Evolutionary conservation across 1,140 invertebrate species (phyloP), one percentile per base, ranked within the genome.

Genomic region (Euura lappo): DNA sequence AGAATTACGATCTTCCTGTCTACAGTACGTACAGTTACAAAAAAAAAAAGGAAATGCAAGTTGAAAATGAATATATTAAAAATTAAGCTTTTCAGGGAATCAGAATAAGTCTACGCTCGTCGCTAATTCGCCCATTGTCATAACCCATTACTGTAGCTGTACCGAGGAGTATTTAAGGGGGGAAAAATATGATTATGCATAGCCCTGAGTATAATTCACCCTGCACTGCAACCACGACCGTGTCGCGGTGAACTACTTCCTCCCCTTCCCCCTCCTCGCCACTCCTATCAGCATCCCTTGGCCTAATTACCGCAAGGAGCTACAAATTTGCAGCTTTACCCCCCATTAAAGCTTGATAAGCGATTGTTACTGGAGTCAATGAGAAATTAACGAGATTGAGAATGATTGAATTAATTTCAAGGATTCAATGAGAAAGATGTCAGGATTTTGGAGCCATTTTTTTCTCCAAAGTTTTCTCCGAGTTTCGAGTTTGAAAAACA

Each of bases 331-430:
- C 51, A 60, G 51, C 51, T 60, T 60, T 60, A 60, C 8, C 51
- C 51, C 51, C 13, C 51, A n/a, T 60, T 60, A 60, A 60, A 60
- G 51, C 51, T n/a, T n/a, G 51, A 60, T 60, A 60, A 60, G 51
- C 51, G 51, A 60, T 60, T 60, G 51, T 60, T 60, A n/a, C 51
- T 11, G 51, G 4, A 60, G 51, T 11, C 51, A n/a, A 11, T 8
- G 51, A n/a, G 13, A 60, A 11, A 60, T 60, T n/a, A 11, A 11
- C 8, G 3, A 60, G 51, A 60, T n/a, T 5, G 51, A 60, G 51
- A 60, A 60, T n/a, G 28, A 28, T 28, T 28, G 28, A 28, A 28
- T 28, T 0, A 28, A 28, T 28, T 28, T 28, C 28, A 28, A 28
- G 28, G 28, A 28, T 28, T 28, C 28, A 28, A 28, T 28, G 28